Conservation (phyloP, 2,113 vertebrate genomes). For the Dolichallabes microphthalmus region DNA sequence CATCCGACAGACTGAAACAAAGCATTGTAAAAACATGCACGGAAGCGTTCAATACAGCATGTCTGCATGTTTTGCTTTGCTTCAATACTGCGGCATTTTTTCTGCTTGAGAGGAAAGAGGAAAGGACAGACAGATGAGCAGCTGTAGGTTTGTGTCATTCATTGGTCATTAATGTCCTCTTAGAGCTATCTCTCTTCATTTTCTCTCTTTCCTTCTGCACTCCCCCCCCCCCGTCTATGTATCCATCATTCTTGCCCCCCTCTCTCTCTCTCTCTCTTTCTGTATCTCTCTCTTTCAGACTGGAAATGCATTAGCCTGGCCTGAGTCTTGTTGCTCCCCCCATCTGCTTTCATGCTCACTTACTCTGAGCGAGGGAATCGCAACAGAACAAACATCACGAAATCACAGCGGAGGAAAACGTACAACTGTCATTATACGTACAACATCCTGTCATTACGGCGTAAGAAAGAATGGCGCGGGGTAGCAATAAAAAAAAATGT, state of each 20-base stretch:
- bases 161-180: background rate
- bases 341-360: constrained; percentile 52
- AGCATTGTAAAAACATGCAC: background rate
- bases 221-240: background rate
- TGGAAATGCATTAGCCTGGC: constrained; percentile 12
- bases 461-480: constrained; percentile 17
- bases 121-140: constrained; percentile 17
- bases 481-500: background rate
- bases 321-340: background rate
- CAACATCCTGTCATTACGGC: constrained; percentile 8
- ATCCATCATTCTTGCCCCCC: background rate
- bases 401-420: background rate
- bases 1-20: background rate
- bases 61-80: background rate
- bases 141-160: constrained; percentile 8
- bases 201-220: background rate
- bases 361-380: background rate
- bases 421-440: constrained; percentile 7
- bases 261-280: background rate
- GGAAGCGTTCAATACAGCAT: background rate
- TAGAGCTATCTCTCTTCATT: background rate
- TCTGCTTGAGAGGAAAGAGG: background rate
- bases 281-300: background rate
- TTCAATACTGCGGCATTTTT: background rate
- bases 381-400: background rate